phyloP scores from a whole-genome alignment of 2,113 vertebrate genomes.

The Perccottus glenii region DNA sequence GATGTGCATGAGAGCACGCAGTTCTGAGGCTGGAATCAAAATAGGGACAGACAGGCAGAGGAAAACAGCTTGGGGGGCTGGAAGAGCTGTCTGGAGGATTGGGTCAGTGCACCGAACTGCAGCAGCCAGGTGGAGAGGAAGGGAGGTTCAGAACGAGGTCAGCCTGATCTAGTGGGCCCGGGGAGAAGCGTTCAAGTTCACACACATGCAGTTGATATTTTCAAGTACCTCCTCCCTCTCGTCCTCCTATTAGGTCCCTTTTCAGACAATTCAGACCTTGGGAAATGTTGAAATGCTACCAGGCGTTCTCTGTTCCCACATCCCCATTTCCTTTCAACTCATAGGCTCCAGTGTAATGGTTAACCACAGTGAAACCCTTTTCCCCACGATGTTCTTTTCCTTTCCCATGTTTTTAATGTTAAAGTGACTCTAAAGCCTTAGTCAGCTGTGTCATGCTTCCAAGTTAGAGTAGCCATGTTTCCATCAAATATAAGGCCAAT shows the following conservation, averaged over 20 bases:
- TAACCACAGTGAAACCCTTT: conserved; percentile 58
- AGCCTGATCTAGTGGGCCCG: conserved; percentile 21
- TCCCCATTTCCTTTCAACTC: conserved; percentile 61
- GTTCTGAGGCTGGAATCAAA: conserved; percentile 80
- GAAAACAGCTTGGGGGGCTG: conserved; percentile 29
- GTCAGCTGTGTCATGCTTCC: not conserved
- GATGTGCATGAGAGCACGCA: conserved; percentile 74
- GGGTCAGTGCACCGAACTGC: conserved; percentile 44
- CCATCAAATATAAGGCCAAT: no score
- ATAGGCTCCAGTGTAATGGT: conserved; percentile 50
- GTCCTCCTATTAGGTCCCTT: conserved; percentile 22
- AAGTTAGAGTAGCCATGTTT: no score
- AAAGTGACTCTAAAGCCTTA: conserved; percentile 1
- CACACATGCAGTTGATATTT: conserved; percentile 12
- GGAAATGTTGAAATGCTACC: conserved; percentile 53
- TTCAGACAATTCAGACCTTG: conserved; percentile 36
- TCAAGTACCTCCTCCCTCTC: not conserved
- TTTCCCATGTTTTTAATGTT: conserved; percentile 42
- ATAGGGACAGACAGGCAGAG: conserved; percentile 62
- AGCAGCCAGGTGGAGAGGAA: conserved; percentile 60
- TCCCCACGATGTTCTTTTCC: conserved; percentile 34
- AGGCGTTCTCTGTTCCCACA: conserved; percentile 66
- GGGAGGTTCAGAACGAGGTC: conserved; percentile 38
- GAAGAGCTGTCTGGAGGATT: conserved; percentile 47
- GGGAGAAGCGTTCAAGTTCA: conserved; percentile 40